Conservation (phyloP, 2,113 vertebrate genomes). For the Erinaceus europaeus region DNA sequence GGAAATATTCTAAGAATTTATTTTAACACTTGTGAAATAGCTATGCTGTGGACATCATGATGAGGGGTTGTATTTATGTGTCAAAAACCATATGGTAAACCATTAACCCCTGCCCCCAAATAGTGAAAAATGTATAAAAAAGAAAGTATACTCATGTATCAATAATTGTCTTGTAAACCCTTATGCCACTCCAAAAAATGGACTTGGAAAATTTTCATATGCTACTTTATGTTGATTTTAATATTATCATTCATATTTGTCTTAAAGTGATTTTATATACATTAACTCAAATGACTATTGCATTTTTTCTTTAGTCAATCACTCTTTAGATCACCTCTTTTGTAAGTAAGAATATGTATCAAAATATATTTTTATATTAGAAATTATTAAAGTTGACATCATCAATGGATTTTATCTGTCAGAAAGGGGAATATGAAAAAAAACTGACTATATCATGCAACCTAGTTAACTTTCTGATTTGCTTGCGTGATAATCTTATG, state of each 20-base stretch:
- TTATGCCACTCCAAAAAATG: too few species aligned
- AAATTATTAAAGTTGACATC: not conserved
- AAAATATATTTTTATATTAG: not conserved
- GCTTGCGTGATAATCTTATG: too few species aligned
- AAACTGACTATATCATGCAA: not conserved
- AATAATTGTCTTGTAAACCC: too few species aligned
- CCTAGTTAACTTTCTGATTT: not conserved
- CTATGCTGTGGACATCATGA: not conserved
- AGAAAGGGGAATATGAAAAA: not conserved
- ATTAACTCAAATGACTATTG: not conserved
- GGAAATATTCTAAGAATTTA: constrained; percentile 6
- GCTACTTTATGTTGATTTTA: not conserved
- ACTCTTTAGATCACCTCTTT: not conserved
- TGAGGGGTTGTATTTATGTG: too few species aligned
- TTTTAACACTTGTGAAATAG: not conserved
- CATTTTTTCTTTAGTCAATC: not conserved
- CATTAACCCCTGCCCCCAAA: too few species aligned
- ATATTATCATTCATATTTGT: not conserved
- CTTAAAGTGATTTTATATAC: not conserved
- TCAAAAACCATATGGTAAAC: too few species aligned
- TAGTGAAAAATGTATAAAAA: too few species aligned
- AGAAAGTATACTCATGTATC: too few species aligned
- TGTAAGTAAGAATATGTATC: not conserved
- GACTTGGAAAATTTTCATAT: too few species aligned
- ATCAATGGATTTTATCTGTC: not conserved